A percentile compares a stretch with the other conserved stretches of the same genome.
phyloP scores from a whole-genome alignment of 2,888 invertebrate species.

The Clepsis dumicolana region DNA sequence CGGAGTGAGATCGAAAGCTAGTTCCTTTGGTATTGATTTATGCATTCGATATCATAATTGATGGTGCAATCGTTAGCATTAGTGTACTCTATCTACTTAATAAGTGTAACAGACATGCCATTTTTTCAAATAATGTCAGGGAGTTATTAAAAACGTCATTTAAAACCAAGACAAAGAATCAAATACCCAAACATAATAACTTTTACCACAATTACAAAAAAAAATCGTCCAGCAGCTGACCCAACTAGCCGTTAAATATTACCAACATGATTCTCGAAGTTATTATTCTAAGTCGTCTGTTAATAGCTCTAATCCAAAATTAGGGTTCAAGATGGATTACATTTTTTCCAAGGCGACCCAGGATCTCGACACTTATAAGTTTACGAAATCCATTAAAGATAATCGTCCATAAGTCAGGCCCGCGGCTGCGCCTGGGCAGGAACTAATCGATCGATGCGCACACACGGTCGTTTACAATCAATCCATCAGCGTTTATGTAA shows the following conservation, averaged over 20 bases:
- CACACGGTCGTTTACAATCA: slow-evolving; percentile 80
- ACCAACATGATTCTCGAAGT: slow-evolving; percentile 57
- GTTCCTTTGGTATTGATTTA: slow-evolving; percentile 42
- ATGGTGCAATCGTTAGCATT: slow-evolving; percentile 9
- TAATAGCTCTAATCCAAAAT: slow-evolving; percentile 66
- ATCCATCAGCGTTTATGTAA: slow-evolving; percentile 84
- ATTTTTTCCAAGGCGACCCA: slow-evolving; percentile 60
- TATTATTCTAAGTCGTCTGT: slow-evolving; percentile 61
- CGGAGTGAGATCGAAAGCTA: slow-evolving; percentile 54
- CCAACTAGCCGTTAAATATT: slow-evolving; percentile 53
- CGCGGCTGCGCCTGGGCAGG: slow-evolving; percentile 69
- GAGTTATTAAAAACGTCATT: background rate
- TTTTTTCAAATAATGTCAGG: too few species aligned
- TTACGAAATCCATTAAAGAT: slow-evolving; percentile 81
- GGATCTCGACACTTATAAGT: slow-evolving; percentile 74
- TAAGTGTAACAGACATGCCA: background rate
- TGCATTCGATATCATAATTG: slow-evolving; percentile 40
- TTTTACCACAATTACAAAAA: slow-evolving; percentile 5
- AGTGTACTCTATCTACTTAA: background rate
- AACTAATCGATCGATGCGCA: slow-evolving; percentile 83
- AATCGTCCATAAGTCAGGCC: slow-evolving; percentile 76
- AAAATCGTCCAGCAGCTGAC: slow-evolving; percentile 10
- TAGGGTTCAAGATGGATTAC: slow-evolving; percentile 65
- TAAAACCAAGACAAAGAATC: background rate
- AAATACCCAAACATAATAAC: background rate